Evolutionary conservation across 2,797 vertebrate genomes (phyloP), one percentile per base, ranked within the genome.

Genomic region (Steatocranus sp.): DNA sequence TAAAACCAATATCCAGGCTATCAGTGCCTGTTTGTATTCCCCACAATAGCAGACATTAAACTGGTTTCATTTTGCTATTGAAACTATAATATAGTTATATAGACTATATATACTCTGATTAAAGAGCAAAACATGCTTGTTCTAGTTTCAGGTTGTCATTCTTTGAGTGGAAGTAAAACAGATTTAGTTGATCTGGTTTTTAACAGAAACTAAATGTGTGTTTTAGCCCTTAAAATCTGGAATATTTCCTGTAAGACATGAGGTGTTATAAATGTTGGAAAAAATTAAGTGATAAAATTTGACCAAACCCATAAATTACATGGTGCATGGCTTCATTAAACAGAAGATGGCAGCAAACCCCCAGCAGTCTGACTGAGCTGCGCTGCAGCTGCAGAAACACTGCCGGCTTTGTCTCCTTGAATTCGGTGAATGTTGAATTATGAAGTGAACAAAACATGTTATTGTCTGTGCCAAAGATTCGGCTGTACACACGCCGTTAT

Each of bases 311-410:
- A 23, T 20, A 25, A 68, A 68, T 43, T 5, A 34, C 6, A 68
- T 17, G 20, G 14, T 43, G 14, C 66, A 1, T 18, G 23, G 9
- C 23, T 27, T 0, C 9, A 11, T 5, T 27, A 17, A 27, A 27
- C 6, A 46, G 58, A 25, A 36, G 80, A 77, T 68, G 75, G 58
- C 75, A 82, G 80, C 25, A 82, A 76, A 76, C 12, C 41, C 15
- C 66, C 17, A 5, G 41, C 20, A 27, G 23, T 46, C 23, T 1
- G 38, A 18, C 38, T 46, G 49, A 25, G 10, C 46, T n/a, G 77
- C 8, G 8, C 36, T 18, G 41, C 66, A 70, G 66, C 66, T 27
- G 66, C 61, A 20, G 20, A 38, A 79, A 27, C 58, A 27, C 15
- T 75, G 74, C 18, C 14, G 5, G 7, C 75, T 56, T 3, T 54